These are phyloP conservation scores for Toxostoma redivivum DNA, from an alignment of 2,113 vertebrate species.

Conservation along the genomic window DNA sequence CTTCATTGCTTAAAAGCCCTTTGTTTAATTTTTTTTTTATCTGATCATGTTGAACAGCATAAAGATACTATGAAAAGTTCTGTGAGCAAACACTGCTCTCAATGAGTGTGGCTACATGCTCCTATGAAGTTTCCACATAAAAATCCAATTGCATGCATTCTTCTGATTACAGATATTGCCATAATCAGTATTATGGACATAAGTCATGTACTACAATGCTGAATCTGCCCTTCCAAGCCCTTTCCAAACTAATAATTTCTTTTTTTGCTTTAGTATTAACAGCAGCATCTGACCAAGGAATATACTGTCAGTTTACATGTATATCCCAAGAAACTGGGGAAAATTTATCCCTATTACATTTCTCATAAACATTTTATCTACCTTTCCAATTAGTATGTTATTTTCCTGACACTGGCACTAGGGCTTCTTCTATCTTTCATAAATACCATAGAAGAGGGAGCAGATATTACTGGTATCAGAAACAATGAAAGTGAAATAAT, in stretches of 20 bases:
- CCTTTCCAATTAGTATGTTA: background rate
- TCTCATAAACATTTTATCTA: background rate
- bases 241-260: background rate
- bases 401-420: background rate
- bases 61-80: background rate
- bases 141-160: background rate
- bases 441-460: background rate
- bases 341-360: background rate
- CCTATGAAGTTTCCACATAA: background rate
- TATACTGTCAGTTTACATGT: background rate
- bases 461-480: background rate
- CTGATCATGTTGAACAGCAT: accelerated
- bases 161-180: background rate
- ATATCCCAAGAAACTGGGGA: background rate
- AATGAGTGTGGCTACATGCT: accelerated
- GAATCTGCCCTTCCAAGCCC: background rate
- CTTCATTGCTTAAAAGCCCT: background rate
- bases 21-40: background rate
- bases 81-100: background rate
- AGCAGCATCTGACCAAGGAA: background rate
- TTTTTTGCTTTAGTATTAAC: background rate
- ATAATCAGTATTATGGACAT: accelerated
- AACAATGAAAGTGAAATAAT: constrained; percentile 12
- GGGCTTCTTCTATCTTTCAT: background rate
- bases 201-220: background rate